A percentile compares a stretch with the other conserved stretches of the same genome.
Conservation (phyloP, 2,113 vertebrate species). For the Pontoporia blainvillei region DNA sequence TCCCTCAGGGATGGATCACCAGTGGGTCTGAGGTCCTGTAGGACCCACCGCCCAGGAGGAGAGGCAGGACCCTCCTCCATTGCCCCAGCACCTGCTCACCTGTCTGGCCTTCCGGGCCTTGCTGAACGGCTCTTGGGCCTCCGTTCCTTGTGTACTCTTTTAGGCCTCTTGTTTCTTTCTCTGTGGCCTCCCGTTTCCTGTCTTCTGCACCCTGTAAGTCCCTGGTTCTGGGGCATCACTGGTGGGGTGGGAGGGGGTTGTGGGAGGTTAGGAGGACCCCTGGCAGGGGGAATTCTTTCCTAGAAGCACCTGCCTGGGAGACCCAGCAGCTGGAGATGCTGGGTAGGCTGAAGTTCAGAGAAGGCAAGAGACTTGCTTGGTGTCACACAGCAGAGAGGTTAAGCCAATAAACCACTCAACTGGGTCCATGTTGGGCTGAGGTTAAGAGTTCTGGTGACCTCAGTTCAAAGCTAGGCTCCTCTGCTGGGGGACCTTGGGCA, state of each 20-base stretch:
- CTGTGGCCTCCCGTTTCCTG: neutral
- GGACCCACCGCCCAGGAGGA: neutral
- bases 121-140: neutral
- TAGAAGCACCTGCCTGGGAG: neutral
- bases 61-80: neutral
- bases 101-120: no score
- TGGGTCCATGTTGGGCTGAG: neutral
- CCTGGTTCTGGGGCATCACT: neutral
- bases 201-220: neutral
- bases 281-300: neutral
- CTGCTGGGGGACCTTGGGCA: neutral
- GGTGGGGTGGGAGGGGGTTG: neutral
- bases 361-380: neutral
- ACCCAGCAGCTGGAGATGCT: neutral
- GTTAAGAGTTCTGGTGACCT: neutral
- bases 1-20: neutral
- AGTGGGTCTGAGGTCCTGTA: neutral
- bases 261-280: neutral
- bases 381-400: neutral
- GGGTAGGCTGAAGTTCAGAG: neutral
- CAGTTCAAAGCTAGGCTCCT: neutral
- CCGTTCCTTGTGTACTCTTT: accelerated
- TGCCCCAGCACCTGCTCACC: neutral
- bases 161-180: neutral
- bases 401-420: no score